Evolutionary conservation across 2,797 vertebrate genomes (phyloP), one percentile per base, ranked within the genome.

Genomic region (Bryconaethiops microstoma): DNA sequence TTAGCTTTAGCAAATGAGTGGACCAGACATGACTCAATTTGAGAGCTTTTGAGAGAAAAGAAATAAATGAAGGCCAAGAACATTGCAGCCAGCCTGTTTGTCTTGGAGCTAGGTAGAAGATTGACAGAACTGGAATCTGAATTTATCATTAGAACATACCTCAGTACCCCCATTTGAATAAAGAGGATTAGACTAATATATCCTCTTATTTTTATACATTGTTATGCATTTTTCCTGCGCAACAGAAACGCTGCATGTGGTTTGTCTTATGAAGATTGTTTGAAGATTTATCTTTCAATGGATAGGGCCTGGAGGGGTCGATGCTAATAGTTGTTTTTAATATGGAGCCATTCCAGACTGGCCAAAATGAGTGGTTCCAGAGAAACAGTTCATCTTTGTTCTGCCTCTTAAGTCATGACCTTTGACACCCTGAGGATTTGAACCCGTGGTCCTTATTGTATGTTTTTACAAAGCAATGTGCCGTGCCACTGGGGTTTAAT

Each of bases 401-500:
- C 65, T 76, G 48, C 17, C 50, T 50, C 50, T 48, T 42, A 78
- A 62, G 52, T 62, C 75, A 50, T 78, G 76, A 78, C 80, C 86
- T 35, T 85, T 85, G 67, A 59, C 25, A 55, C 84, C 88, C 17
- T 83, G 83, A 74, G 86, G 86, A 83, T 83, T 79, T 80, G 78
- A 64, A 60, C 74, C 62, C 62, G 78, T 73, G 67, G 76, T 74
- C 79, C 78, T 77, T 80, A 39, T 39, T 80, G 78, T 88, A 79
- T 90, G 85, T 90, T 90, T 89, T 73, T 60, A 67, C 59, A 87
- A 80, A 64, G 84, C 85, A 87, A 74, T 80, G 79, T 80, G 78
- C 78, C 88, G 82, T 82, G 77, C 80, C 73, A 77, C 65, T n/a
- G 21, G 45, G 62, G 80, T 86, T 78, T 73, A 83, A 55, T 39